Evolutionary conservation across 2,113 vertebrate genomes (phyloP).

Genomic region (Hypanus sabinus): DNA sequence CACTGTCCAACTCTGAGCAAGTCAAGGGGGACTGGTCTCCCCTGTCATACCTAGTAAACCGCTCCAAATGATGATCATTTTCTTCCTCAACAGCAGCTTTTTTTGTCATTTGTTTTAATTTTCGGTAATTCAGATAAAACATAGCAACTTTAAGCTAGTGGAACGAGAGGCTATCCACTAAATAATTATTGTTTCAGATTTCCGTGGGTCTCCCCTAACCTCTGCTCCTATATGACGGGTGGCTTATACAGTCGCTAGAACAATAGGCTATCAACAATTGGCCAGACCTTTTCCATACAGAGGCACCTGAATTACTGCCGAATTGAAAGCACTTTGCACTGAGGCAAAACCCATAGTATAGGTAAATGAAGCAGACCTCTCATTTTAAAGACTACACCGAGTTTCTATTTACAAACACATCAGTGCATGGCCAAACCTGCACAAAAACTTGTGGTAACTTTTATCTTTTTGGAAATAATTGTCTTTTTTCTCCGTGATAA

Average conservation of each 20-base stretch:
- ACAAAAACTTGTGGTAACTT: background rate
- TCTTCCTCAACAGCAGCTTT: background rate
- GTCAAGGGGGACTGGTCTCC: background rate
- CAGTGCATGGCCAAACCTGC: background rate
- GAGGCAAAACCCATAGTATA: background rate
- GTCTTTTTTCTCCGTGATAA: too few species aligned
- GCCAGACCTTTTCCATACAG: background rate
- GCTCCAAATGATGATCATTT: background rate
- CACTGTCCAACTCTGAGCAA: background rate
- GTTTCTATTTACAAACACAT: background rate
- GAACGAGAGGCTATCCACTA: background rate
- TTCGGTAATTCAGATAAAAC: too few species aligned
- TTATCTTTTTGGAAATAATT: too few species aligned
- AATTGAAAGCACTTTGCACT: background rate
- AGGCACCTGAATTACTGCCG: background rate
- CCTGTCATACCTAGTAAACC: background rate
- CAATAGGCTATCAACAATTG: background rate
- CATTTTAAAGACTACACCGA: background rate
- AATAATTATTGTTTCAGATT: background rate
- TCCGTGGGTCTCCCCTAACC: background rate
- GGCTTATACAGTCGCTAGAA: background rate
- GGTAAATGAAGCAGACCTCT: background rate
- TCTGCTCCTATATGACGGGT: background rate
- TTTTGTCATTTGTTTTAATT: background rate
- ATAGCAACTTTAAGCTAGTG: background rate